A percentile compares a stretch with the other conserved stretches of the same genome.
phyloP scores from a whole-genome alignment of 2,113 vertebrate genomes.

The Irena cyanogastra region DNA sequence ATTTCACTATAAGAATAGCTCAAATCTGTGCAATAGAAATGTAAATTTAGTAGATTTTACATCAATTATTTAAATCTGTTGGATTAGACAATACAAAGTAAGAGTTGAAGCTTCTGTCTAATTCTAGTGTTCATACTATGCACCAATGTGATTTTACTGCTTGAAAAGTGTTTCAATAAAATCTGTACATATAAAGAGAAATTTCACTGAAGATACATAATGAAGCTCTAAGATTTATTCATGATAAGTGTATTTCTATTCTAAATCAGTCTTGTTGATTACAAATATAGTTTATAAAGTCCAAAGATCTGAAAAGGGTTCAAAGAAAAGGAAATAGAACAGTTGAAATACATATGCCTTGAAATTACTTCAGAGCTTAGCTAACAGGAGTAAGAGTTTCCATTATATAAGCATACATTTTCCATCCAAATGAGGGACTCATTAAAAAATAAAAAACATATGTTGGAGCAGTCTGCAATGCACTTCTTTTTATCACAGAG shows the following conservation, averaged over 20 bases:
- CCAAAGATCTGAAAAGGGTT: neutral
- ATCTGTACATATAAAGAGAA: neutral
- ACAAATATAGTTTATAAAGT: neutral
- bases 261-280: neutral
- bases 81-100: neutral
- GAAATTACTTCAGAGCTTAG: slow-evolving; percentile 13
- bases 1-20: neutral
- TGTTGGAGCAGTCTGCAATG: neutral
- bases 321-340: slow-evolving; percentile 26
- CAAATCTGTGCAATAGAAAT: neutral
- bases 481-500: neutral
- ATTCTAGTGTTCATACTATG: neutral
- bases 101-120: neutral
- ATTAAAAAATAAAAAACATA: neutral
- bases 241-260: neutral
- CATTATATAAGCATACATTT: neutral
- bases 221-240: neutral
- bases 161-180: neutral
- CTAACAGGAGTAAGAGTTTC: neutral
- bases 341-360: neutral
- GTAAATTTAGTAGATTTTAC: neutral
- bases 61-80: neutral
- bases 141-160: neutral
- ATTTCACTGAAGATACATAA: neutral
- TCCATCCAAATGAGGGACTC: neutral